A percentile compares a stretch with the other conserved stretches of the same genome.
Evolutionary conservation across 2,888 invertebrate genomes (phyloP).

Genomic region (Leptothorax acervorum): DNA sequence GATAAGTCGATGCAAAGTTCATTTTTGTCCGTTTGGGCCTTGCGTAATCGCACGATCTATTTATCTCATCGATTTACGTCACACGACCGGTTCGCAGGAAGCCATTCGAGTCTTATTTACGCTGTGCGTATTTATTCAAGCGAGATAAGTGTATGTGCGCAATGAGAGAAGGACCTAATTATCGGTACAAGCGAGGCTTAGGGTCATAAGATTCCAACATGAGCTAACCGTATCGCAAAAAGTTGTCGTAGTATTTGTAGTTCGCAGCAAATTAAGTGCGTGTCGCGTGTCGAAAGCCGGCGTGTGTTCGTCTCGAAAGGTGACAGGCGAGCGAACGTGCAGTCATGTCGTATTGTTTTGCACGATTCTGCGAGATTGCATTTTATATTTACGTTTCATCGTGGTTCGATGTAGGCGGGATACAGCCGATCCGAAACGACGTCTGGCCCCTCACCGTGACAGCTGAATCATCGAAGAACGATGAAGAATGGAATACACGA

Average conservation of each 20-base stretch:
- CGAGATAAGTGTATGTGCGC: constrained; percentile 27
- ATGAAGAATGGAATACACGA: constrained; percentile 45
- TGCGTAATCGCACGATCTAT: constrained; percentile 33
- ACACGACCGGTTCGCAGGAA: constrained; percentile 61
- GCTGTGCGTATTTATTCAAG: constrained; percentile 34
- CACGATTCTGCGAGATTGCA: constrained; percentile 15
- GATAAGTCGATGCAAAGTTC: neutral
- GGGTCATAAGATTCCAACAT: neutral
- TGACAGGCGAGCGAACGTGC: neutral
- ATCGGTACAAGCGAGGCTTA: neutral
- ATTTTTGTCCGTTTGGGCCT: neutral
- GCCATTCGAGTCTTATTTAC: constrained; percentile 37
- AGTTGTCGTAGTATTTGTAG: neutral
- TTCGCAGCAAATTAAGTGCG: neutral
- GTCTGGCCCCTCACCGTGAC: constrained; percentile 42
- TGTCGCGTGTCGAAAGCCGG: neutral
- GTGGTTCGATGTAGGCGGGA: constrained; percentile 16
- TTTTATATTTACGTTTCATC: constrained; percentile 31
- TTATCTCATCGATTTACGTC: constrained; percentile 59
- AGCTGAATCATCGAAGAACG: constrained; percentile 55
- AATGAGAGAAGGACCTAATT: constrained; percentile 45
- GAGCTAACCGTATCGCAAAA: neutral
- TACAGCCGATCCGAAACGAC: constrained; percentile 8
- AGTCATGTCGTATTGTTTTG: neutral
- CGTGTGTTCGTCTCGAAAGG: neutral